Evolutionary conservation across 2,888 invertebrate species (phyloP), one percentile per base, ranked within the genome.

Genomic region (Acanthoscelides obtectus): DNA sequence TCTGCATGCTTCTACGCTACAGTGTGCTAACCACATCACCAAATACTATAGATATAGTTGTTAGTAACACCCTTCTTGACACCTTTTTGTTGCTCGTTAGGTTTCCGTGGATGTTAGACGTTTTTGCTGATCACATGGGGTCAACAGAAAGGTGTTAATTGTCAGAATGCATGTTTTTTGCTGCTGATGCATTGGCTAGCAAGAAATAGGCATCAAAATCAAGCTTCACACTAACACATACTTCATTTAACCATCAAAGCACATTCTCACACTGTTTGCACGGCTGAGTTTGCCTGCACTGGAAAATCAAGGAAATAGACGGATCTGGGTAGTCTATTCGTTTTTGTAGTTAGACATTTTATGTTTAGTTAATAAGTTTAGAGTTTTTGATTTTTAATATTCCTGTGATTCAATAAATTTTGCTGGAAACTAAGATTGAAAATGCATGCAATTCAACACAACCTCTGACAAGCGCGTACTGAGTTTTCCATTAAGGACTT

Each of bases 1-100:
- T 69, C 64, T 22, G 12, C 69, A 71, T 71, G 27, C 65, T 70
- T 66, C 21, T 66, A 4, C 12, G 20, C 66, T 21, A 66, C 19
- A 63, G 20, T 45, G 45, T 45, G 45, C 45, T 45, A 45, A 45
- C 17, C 5, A 1, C 45, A 45, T 45, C 45, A 45, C 45, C 45
- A 12, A 45, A 12, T 12, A 12, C 45, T 45, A n/a, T n/a, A 45
- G 45, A 45, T 12, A 1, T 45, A 45, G 17, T 12, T 45, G 45
- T 45, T 1, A 45, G 12, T 45, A 45, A 45, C 45, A 45, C 45
- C 17, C 6, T 45, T 6, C 45, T 6, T 1, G 12, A 45, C 45
- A 45, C 45, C 17, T 45, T 45, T 25, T 8, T 25, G 25, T 25
- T 45, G 12, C n/a, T n/a, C n/a, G n/a, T n/a, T n/a, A n/a, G n/a